A percentile compares a stretch with the other conserved stretches of the same genome.
Conservation (phyloP, 2,113 vertebrate species). For the Tragelaphus imberbis region DNA sequence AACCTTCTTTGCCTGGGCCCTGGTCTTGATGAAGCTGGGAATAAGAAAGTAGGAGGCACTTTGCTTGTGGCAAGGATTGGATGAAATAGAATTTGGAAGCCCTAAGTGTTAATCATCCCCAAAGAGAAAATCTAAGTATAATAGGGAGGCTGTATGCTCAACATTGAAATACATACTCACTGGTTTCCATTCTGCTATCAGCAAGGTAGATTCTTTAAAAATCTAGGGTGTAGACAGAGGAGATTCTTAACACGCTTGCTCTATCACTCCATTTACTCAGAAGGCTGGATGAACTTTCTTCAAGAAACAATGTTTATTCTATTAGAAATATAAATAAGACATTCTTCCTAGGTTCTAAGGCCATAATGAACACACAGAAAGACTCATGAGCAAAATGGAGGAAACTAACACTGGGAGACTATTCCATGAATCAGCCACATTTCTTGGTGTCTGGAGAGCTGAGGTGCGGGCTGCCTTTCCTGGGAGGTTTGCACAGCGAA, state of each 20-base stretch:
- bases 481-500: not conserved
- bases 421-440: rapidly evolving
- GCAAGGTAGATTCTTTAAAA: not conserved
- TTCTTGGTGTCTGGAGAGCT: not conserved
- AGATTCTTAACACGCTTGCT: not conserved
- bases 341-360: not conserved
- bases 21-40: not conserved
- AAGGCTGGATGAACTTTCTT: not conserved
- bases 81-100: not conserved
- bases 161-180: not conserved
- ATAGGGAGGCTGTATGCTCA: not conserved
- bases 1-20: not conserved
- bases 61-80: not conserved
- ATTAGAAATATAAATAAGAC: not conserved
- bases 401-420: not conserved
- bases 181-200: not conserved
- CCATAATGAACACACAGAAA: not conserved
- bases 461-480: not conserved
- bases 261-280: not conserved
- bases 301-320: not conserved
- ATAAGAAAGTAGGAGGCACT: not conserved
- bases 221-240: not conserved
- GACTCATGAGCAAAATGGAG: not conserved
- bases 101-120: not conserved
- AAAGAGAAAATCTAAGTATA: not conserved